Conservation (phyloP, 2,113 vertebrate genomes). For the Macaca fascicularis region DNA sequence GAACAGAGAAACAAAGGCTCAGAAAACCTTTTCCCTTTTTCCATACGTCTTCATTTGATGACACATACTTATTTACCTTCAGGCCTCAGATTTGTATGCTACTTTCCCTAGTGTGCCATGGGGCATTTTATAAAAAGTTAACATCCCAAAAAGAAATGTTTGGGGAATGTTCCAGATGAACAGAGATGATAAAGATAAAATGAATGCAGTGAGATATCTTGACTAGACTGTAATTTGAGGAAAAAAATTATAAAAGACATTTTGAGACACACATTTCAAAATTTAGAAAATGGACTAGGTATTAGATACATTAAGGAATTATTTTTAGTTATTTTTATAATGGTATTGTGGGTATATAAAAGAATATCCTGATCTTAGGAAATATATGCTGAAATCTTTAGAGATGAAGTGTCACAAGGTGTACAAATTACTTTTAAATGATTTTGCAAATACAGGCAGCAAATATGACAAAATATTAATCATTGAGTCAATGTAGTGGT, state of each 20-base stretch:
- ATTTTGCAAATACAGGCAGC: not conserved
- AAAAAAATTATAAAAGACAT: not conserved
- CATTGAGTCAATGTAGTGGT: not conserved
- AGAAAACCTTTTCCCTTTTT: not conserved
- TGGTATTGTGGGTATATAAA: not conserved
- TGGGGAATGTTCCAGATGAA: not conserved
- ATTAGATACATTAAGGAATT: not conserved
- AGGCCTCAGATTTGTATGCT: not conserved
- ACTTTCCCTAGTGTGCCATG: not conserved
- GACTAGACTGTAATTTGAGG: not conserved
- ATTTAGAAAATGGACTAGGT: not conserved
- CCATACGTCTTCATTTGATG: not conserved
- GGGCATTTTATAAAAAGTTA: not conserved
- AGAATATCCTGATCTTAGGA: not conserved
- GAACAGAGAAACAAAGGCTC: not conserved
- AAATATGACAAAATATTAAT: not conserved
- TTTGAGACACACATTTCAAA: not conserved
- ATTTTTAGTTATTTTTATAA: not conserved
- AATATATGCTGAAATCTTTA: slow-evolving; percentile 9
- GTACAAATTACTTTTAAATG: not conserved
- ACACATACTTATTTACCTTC: not conserved
- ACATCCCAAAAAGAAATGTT: not conserved
- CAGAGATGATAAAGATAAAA: not conserved
- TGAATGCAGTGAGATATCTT: not conserved
- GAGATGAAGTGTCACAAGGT: not conserved